Percentiles rank a stretch among this genome's conserved stretches.
phyloP scores from a whole-genome alignment of 1,140 invertebrate genomes.

The Lerema accius region DNA sequence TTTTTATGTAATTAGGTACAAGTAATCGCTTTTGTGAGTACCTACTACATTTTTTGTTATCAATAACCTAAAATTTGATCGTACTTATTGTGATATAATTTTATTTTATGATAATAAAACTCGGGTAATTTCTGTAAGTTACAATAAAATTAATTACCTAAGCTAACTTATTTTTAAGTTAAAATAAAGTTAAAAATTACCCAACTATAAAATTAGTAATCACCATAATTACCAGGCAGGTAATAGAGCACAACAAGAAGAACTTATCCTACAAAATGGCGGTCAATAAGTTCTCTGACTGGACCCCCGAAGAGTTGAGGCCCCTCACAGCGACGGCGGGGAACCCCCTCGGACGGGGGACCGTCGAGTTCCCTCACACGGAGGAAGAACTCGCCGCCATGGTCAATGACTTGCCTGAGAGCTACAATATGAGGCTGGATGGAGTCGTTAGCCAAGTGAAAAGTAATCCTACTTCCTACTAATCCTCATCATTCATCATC shows the following conservation, averaged over 20 bases:
- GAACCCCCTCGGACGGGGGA: constrained; percentile 61
- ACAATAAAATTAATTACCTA: no score
- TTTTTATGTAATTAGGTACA: no score
- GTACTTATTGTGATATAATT: no score
- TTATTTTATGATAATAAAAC: no score
- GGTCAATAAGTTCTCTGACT: constrained; percentile 62
- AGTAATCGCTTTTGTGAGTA: no score
- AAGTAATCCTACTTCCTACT: no score
- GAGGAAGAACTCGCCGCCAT: constrained; percentile 54
- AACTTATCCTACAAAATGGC: constrained; percentile 55
- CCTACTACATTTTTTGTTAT: no score
- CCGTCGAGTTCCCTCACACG: constrained; percentile 87
- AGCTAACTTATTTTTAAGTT: no score
- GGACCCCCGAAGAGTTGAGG: constrained; percentile 45
- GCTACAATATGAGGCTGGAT: constrained; percentile 92
- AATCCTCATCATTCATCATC: no score
- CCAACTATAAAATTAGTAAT: neutral
- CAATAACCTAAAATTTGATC: no score
- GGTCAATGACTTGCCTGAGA: constrained; percentile 83
- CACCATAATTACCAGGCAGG: constrained; percentile 21
- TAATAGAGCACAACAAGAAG: constrained; percentile 52
- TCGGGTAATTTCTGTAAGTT: no score
- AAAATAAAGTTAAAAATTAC: neutral
- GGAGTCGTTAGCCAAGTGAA: constrained; percentile 96
- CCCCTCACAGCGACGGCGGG: constrained; percentile 41